Evolutionary conservation across 2,797 vertebrate species (phyloP).

Genomic region (Sebastes goodei): DNA sequence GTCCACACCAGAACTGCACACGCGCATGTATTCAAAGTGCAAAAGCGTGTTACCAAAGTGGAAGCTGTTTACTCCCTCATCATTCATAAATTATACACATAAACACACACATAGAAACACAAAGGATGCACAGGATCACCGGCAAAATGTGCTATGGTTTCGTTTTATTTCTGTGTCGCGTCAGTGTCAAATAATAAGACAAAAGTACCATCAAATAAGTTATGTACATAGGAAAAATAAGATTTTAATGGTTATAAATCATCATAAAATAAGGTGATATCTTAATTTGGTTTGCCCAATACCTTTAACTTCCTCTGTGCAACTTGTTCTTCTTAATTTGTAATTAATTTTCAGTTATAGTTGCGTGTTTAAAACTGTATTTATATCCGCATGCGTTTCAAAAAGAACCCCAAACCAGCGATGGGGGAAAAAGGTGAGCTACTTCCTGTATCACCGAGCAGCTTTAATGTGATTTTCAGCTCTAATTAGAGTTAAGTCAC

Average conservation of each 20-base stretch:
- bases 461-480: slow-evolving; percentile 76
- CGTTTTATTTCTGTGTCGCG: not conserved
- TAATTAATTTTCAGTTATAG: not conserved
- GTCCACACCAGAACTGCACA: slow-evolving; percentile 13
- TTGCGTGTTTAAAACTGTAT: not conserved
- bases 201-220: not conserved
- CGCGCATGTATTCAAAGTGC: slow-evolving; percentile 49
- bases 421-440: slow-evolving; percentile 32
- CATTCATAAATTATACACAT: slow-evolving; percentile 59
- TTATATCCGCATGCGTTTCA: not conserved
- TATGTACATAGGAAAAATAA: not conserved
- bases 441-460: slow-evolving; percentile 63
- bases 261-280: not conserved
- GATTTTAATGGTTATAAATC: not conserved
- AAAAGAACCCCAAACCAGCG: not conserved
- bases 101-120: slow-evolving; percentile 17
- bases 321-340: not conserved
- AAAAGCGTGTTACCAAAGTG: slow-evolving; percentile 66
- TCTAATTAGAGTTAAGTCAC: slow-evolving; percentile 78
- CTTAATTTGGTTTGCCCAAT: not conserved
- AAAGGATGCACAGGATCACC: not conserved
- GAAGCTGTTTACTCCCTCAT: slow-evolving; percentile 58
- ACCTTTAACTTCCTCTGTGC: not conserved
- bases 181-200: not conserved
- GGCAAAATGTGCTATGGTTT: not conserved